Base-by-base conservation (phyloP, 2,888 invertebrate species). In the Lathronympha strigana region DNA sequence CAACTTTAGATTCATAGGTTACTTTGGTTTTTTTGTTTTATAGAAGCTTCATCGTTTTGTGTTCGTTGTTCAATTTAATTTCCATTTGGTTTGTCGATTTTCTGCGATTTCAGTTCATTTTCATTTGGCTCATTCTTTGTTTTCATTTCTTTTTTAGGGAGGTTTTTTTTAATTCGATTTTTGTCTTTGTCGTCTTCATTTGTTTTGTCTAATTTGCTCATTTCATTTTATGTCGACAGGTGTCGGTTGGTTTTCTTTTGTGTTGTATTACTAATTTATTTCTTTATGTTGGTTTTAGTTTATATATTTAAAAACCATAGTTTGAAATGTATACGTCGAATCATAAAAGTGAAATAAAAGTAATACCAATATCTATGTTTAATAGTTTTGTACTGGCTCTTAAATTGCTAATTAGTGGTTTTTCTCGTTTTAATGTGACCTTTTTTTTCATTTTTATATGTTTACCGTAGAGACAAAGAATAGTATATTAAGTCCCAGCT, bases 11-110 rank as follows among this genome's bases (percentile, higher is more conserved):
- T 21, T 23, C 25, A 1, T 11, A 6, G 8, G n/a, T 28, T 36
- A 13, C 43, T 36, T 61, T 17, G 43, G n/a, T n/a, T n/a, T 64
- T 67, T 54, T 49, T 58, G 60, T 50, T 61, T 64, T 71, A 67
- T 53, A 55, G 63, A 40, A 55, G 62, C 69, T 60, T 68, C 49
- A 25, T 62, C 11, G 17, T 31, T 23, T 38, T 45, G 19, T 33
- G 15, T 19, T 58, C 13, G 31, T 9, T 21, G 11, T 49, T 23
- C 36, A 36, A 13, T 19, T 50, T 50, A 15, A 57, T 36, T 50
- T 58, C 31, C 43, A 58, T 64, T 64, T 51, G 45, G 43, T 45
- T 45, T 43, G 33, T 47, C 47, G 2, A 1, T 31, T 61, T 53
- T 21, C 4, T 31, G 21, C 28, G 55, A 38, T 28, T 63, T 47